Base-by-base conservation (phyloP, 2,113 vertebrate genomes). In the Scartelaos histophorus region DNA sequence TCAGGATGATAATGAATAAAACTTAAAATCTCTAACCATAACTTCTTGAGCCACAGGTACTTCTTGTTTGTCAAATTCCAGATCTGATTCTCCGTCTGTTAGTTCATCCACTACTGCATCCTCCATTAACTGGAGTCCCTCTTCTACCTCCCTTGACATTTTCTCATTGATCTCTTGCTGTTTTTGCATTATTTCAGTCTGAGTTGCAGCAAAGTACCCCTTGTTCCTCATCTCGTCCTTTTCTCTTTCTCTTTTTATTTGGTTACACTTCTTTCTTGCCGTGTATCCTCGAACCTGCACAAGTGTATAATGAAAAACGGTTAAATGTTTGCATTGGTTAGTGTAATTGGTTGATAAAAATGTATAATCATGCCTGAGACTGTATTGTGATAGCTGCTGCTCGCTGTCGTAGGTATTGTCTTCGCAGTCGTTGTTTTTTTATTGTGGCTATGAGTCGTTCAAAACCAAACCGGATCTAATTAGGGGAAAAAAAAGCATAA, bases 381-480 rank as follows among this genome's bases (percentile, higher is more conserved):
- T 99, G 97, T 15, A 98, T 90, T 62, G 78, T 74, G 61, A 95
- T 70, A 13, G 92, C 80, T 0, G 45, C 84, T 2, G 69, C 74
- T 1, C 82, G 87, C 46, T 90, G 83, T 68, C 67, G 81, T 75
- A 80, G 73, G 67, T 94, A 97, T 21, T 88, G 86, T 34, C 58
- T 79, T 1, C 66, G 73, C 10, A 95, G 80, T 72, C 82, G 78
- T 17, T 74, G 92, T 67, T 94, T 78, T 0, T 89, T 94, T 69
- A 90, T 86, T 29, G 92, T 85, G 0, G 97, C 94, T 67, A 93
- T 94, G 65, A 98, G 90, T 1, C 97, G 95, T 4, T 91, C 85
- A 0, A 95, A 94, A 22, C 96, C 95, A 16, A 85, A 75, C 70
- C 89, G 75, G 54, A 93, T 64, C 97, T 98, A 79, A 0, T 21